Percentiles rank a stretch among this genome's conserved stretches.
phyloP scores from a whole-genome alignment of 2,797 vertebrate species.

The Thripadectes ignobilis region DNA sequence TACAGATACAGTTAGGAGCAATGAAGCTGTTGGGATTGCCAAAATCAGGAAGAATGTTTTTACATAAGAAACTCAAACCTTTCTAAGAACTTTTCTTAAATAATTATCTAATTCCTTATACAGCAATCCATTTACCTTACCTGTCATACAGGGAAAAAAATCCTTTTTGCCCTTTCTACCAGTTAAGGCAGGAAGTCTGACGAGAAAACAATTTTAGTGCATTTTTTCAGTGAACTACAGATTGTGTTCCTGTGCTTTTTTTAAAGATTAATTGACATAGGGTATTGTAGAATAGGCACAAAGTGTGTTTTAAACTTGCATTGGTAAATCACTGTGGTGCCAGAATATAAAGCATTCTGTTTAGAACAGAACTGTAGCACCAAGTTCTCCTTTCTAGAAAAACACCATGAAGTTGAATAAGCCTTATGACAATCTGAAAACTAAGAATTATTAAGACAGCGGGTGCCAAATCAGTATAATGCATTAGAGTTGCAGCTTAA shows the following conservation, averaged over 20 bases:
- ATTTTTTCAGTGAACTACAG: neutral
- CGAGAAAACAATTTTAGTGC: neutral
- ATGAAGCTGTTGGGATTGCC: neutral
- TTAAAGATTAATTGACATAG: neutral
- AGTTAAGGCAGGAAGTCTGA: neutral
- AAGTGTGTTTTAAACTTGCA: neutral
- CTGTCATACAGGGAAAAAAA: neutral
- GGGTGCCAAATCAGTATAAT: neutral
- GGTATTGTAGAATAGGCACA: neutral
- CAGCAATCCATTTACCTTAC: neutral
- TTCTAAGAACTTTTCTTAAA: neutral
- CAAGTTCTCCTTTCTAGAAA: neutral
- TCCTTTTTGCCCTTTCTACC: neutral
- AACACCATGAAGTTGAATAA: neutral
- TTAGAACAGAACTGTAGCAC: neutral
- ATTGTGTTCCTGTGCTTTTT: neutral
- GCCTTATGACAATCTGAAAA: neutral
- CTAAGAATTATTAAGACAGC: neutral
- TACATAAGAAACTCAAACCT: neutral
- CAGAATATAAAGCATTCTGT: neutral
- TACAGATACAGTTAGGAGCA: neutral
- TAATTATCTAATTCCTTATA: neutral
- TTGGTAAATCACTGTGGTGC: neutral
- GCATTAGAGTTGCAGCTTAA: neutral
- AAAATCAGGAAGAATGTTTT: neutral